Conservation (phyloP, 92 coral and sea anemone genomes). For the Siderastrea radians region DNA sequence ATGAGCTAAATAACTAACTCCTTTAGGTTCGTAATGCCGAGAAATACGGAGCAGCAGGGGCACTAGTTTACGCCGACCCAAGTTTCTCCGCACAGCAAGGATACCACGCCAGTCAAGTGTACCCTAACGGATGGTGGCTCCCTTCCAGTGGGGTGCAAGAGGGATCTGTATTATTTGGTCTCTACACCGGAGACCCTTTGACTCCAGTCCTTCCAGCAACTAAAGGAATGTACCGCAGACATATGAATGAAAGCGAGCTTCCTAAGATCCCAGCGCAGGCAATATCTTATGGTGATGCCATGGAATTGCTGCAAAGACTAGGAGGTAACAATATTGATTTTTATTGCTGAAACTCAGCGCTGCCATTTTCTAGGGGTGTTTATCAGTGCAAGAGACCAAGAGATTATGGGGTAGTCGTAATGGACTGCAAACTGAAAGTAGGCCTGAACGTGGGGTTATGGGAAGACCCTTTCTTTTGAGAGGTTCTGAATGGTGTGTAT, state of each 20-base stretch:
- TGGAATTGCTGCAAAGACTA: constrained; percentile 75
- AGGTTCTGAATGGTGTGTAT: too few relatives aligned
- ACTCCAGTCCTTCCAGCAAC: constrained; percentile 92
- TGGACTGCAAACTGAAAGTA: too few relatives aligned
- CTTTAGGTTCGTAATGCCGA: constrained; percentile 79
- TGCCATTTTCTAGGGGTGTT: background rate
- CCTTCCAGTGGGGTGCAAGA: constrained; percentile 81
- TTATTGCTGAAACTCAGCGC: background rate
- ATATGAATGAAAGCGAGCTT: constrained; percentile 67
- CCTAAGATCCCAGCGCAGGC: constrained; percentile 92
- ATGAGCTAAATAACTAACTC: background rate
- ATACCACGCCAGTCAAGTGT: constrained; percentile 53
- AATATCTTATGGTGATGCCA: constrained; percentile 90
- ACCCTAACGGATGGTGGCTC: constrained; percentile 86
- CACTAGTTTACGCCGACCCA: constrained; percentile 83
- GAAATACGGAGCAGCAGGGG: constrained; percentile 86
- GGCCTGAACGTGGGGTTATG: too few relatives aligned
- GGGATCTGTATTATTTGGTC: constrained; percentile 61
- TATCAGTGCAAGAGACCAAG: too few relatives aligned
- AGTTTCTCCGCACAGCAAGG: constrained; percentile 69
- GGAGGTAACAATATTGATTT: constrained; percentile 61
- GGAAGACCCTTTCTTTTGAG: too few relatives aligned
- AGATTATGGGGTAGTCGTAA: too few relatives aligned
- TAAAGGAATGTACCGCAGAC: constrained; percentile 83
- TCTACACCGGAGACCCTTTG: constrained; percentile 85